Conservation (phyloP, 1,140 invertebrate species). For the Orussus abietinus region DNA sequence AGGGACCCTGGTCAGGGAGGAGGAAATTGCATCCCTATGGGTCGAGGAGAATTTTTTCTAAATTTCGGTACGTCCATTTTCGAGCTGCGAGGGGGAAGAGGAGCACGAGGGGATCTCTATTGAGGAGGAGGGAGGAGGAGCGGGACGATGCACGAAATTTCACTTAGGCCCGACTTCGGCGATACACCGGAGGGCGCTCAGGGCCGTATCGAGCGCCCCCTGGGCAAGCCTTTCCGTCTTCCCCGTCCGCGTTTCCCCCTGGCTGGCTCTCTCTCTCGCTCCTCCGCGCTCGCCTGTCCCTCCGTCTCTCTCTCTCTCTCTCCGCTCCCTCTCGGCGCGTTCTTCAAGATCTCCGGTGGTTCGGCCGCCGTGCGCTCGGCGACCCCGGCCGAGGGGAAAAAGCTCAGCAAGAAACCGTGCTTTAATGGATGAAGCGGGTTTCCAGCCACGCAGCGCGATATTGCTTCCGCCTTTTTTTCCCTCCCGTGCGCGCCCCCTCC, state of each 20-base stretch:
- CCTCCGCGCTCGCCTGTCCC: too few relatives aligned
- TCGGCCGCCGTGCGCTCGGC: not conserved
- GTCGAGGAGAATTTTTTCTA: too few relatives aligned
- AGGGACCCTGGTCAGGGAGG: not conserved
- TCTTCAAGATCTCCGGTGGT: not conserved
- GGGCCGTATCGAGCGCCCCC: slow-evolving; percentile 11
- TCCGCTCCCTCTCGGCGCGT: not conserved
- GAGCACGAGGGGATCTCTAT: not conserved
- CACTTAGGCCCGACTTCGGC: slow-evolving; percentile 27
- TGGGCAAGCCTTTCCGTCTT: not conserved
- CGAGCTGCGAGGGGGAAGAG: too few relatives aligned
- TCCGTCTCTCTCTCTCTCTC: too few relatives aligned
- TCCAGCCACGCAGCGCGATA: slow-evolving; percentile 31
- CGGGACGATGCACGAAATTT: slow-evolving; percentile 25
- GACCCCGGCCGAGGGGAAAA: slow-evolving; percentile 16
- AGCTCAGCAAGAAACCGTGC: slow-evolving; percentile 29
- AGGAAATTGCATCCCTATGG: too few relatives aligned
- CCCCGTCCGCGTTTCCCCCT: too few relatives aligned
- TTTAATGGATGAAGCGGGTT: slow-evolving; percentile 43
- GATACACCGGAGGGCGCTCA: slow-evolving; percentile 18
- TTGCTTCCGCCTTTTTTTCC: slow-evolving; percentile 33
- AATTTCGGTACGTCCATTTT: too few relatives aligned
- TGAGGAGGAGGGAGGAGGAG: not conserved
- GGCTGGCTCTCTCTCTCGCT: too few relatives aligned
- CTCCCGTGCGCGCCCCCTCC: slow-evolving; percentile 2